A percentile compares a stretch with the other conserved stretches of the same genome.
These are phyloP conservation scores for Dascyllus trimaculatus DNA, from an alignment of 2,113 vertebrate species.

Conservation along the genomic window DNA sequence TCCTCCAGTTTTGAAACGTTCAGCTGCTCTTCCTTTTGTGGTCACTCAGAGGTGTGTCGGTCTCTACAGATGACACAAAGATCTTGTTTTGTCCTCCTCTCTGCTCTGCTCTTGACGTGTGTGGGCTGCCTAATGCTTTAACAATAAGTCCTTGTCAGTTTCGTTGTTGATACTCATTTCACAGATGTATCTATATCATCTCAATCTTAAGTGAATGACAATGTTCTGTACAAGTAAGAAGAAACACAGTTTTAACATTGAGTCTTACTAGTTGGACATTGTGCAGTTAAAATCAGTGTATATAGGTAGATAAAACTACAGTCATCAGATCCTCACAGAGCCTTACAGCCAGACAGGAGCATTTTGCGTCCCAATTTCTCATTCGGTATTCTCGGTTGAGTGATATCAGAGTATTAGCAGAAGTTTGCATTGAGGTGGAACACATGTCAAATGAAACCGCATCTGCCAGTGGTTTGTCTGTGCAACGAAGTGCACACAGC, in stretches of 20 bases:
- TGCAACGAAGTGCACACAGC: no score
- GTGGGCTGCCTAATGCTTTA: slow-evolving; percentile 39
- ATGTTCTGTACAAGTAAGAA: not conserved
- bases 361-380: no score
- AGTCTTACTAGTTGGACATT: not conserved
- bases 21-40: not conserved
- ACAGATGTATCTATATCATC: not conserved
- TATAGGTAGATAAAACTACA: no score
- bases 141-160: slow-evolving; percentile 32
- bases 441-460: no score
- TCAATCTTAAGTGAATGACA: not conserved
- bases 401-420: no score
- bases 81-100: slow-evolving; percentile 14
- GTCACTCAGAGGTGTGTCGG: slow-evolving; percentile 34
- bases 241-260: not conserved
- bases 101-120: slow-evolving; percentile 21
- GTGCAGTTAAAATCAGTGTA: not conserved
- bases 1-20: not conserved
- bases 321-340: no score
- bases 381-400: no score
- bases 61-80: slow-evolving; percentile 27
- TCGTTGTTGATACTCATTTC: not conserved
- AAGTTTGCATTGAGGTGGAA: no score
- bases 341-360: no score
- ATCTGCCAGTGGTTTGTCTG: no score